Conservation (phyloP, 2,113 vertebrate genomes). For the Ellobius talpinus region DNA sequence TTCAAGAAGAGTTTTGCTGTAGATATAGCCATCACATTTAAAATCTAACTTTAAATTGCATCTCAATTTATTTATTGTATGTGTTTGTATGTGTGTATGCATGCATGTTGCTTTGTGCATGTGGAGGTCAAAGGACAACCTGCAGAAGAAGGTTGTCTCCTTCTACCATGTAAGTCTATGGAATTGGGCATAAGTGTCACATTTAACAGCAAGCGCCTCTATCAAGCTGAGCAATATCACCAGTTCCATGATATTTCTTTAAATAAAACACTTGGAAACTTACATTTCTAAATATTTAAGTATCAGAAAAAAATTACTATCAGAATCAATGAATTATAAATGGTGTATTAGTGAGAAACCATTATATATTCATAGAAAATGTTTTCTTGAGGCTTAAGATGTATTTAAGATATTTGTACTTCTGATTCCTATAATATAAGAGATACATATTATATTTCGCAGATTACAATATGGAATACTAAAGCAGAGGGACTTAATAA, state of each 20-base stretch:
- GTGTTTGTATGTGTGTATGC: no score
- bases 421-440: background rate
- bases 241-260: background rate
- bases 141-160: background rate
- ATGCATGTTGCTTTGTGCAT: background rate
- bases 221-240: background rate
- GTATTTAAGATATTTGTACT: background rate
- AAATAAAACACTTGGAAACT: background rate
- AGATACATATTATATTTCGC: background rate
- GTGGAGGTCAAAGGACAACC: background rate
- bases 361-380: background rate
- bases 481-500: conserved; percentile 31
- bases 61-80: background rate
- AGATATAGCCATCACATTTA: background rate
- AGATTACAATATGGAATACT: conserved; percentile 28
- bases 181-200: background rate
- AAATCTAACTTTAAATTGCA: background rate
- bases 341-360: background rate
- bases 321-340: background rate
- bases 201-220: background rate
- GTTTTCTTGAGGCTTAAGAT: conserved; percentile 34
- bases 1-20: background rate
- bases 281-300: conserved; percentile 20
- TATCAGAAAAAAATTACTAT: background rate
- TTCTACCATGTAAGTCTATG: no score